phyloP scores from a whole-genome alignment of 2,797 vertebrate genomes.

The Taenioides sp. region DNA sequence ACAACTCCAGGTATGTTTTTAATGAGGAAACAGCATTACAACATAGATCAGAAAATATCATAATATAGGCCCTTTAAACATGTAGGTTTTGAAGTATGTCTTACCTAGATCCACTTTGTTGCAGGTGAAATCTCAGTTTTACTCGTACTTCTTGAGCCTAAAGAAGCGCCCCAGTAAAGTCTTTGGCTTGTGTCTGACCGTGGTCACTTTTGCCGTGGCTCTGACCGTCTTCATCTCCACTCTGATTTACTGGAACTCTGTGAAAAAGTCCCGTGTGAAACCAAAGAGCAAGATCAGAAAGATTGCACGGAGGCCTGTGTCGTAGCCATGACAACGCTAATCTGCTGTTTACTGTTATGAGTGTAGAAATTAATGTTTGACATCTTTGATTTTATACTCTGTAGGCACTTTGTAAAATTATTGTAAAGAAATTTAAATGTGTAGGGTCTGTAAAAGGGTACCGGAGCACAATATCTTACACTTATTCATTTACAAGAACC shows the following conservation, averaged over 20 bases:
- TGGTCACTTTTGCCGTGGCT: conserved; percentile 81
- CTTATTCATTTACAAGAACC: too few species aligned
- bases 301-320: conserved; percentile 82
- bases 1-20: too few species aligned
- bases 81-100: conserved; percentile 16
- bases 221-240: conserved; percentile 89
- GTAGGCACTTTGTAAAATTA: conserved; percentile 40
- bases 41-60: neutral
- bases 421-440: conserved; percentile 14
- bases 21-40: too few species aligned
- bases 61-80: too few species aligned
- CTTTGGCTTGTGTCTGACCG: conserved; percentile 87
- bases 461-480: conserved; percentile 73
- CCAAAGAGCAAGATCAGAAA: conserved; percentile 91
- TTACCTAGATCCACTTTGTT: conserved; percentile 67
- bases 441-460: conserved; percentile 92
- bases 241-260: conserved; percentile 87
- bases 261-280: conserved; percentile 87
- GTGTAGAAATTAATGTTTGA: conserved; percentile 43
- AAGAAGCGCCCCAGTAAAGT: conserved; percentile 85
- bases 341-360: conserved; percentile 30
- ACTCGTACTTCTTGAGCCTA: conserved; percentile 89
- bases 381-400: conserved; percentile 25
- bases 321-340: conserved; percentile 57
- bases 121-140: conserved; percentile 91